Evolutionary conservation across 2,888 invertebrate species (phyloP).

Genomic region (Acanthopleura granulata): DNA sequence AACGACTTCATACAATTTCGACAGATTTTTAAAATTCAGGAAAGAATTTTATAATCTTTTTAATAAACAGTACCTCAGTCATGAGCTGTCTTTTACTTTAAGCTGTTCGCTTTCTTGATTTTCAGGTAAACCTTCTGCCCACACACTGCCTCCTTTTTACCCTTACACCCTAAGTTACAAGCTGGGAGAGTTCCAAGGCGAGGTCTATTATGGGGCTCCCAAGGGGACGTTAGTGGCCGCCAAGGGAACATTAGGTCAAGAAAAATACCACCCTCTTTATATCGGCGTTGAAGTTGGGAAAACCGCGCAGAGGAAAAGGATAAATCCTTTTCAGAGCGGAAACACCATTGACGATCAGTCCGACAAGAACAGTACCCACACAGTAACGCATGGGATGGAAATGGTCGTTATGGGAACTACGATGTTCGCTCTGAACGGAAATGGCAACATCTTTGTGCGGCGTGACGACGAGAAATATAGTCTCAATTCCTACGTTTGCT

Average conservation of each 20-base stretch:
- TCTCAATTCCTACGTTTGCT: not conserved
- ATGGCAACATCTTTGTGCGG: not conserved
- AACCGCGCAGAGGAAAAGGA: not conserved
- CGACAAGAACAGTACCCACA: not conserved
- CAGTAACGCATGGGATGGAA: not conserved
- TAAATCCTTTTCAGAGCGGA: not conserved
- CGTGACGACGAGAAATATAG: not conserved
- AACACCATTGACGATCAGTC: not conserved
- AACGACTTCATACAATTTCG: too few relatives aligned
- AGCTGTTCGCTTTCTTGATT: not conserved
- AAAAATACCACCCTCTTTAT: not conserved
- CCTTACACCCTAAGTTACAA: not conserved
- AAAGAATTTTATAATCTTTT: too few relatives aligned
- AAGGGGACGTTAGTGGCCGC: not conserved
- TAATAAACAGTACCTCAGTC: too few relatives aligned
- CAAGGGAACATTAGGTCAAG: not conserved
- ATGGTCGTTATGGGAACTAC: not conserved
- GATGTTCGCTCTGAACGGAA: not conserved
- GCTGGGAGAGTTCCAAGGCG: constrained; percentile 11
- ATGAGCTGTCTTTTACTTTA: too few relatives aligned
- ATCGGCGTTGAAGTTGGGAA: not conserved
- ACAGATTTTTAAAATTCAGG: too few relatives aligned
- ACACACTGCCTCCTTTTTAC: not conserved
- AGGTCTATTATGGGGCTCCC: not conserved
- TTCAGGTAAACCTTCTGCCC: not conserved